Base-by-base conservation (phyloP, 2,797 vertebrate species). In the Ptychadena robeensis region DNA sequence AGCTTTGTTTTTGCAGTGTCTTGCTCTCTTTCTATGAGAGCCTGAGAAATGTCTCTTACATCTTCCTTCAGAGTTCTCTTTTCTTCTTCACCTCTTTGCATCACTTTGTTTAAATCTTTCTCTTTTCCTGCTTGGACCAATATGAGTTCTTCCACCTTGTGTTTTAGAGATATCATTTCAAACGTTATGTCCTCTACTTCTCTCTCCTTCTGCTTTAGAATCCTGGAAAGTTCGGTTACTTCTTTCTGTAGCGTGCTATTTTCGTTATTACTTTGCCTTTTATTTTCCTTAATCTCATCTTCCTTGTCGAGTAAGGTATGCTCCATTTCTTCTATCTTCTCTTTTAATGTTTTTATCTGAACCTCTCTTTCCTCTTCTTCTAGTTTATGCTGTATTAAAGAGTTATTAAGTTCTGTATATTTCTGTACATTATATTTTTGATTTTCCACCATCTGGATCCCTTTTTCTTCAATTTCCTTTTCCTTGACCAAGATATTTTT, bases 101-200 rank as follows among this genome's bases (percentile, higher is more conserved):
- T 14, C 30, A 30, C 34, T 18, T 65, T 22, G 11, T 28, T 57
- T 57, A 64, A 27, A 27, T 76, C 35, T 61, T 27, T 31, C n/a
- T 73, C 44, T 30, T 73, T 73, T 30, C 57, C 28, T 57, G 4
- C 14, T 28, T 53, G 44, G 28, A 5, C 28, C 5, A 48, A 14
- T 31, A 7, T 14, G 35, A 71, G 38, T 44, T 40, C 38, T 40
- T n/a, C 28, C 1, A 71, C 11, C n/a, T 15, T 18, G 35, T 71
- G 8, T 15, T 11, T 88, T 77, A 87, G 87, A 28, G 88, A 67
- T n/a, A 67, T 14, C 27, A 85, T n/a, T 31, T 89, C 89, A 77
- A 87, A 81, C 34, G 65, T 69, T 32, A 34, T 80, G 77, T 71
- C 83, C 8, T 91, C 87, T 0, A 91, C 85, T 31, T 90, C 89